A percentile compares a stretch with the other conserved stretches of the same genome.
These are phyloP conservation scores for Eunapius fragilis DNA, from an alignment of 37 sponge, comb jelly and placozoan genomes.

Conservation along the genomic window DNA sequence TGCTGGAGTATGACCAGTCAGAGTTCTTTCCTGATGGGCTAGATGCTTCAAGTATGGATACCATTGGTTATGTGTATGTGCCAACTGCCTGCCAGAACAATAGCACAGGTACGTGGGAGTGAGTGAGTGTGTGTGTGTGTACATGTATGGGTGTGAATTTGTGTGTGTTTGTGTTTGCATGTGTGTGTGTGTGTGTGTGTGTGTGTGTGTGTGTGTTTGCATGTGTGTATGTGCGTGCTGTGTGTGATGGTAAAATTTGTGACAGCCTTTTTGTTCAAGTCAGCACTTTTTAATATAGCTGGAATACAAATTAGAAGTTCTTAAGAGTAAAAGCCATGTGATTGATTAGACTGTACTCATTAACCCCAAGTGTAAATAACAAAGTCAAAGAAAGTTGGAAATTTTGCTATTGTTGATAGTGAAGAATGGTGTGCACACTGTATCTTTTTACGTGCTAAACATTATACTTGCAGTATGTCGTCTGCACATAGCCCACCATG, in stretches of 20 bases:
- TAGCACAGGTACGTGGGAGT: neutral
- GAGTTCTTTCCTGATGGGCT: conserved; percentile 64
- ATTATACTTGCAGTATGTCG: conserved; percentile 14
- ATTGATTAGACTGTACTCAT: too few species aligned
- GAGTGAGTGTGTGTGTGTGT: neutral
- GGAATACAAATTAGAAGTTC: too few species aligned
- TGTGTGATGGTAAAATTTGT: too few species aligned
- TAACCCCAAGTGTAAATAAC: neutral
- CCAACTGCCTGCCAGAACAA: conserved; percentile 68
- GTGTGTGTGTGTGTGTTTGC: too few species aligned
- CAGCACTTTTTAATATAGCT: too few species aligned
- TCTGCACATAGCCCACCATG: conserved; percentile 79
- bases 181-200: too few species aligned
- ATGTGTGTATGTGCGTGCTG: too few species aligned
- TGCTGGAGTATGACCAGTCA: conserved; percentile 71
- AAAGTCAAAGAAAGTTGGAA: too few species aligned
- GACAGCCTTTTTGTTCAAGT: too few species aligned
- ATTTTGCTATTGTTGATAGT: too few species aligned
- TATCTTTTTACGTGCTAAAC: neutral
- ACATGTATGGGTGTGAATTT: neutral
- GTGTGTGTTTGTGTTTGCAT: neutral
- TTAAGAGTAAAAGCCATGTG: too few species aligned
- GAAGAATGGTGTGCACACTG: too few species aligned
- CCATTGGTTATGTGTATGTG: conserved; percentile 79
- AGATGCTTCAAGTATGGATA: conserved; percentile 56